Evolutionary conservation across 2,113 vertebrate species (phyloP).

Genomic region (Xiphophorus maculatus): DNA sequence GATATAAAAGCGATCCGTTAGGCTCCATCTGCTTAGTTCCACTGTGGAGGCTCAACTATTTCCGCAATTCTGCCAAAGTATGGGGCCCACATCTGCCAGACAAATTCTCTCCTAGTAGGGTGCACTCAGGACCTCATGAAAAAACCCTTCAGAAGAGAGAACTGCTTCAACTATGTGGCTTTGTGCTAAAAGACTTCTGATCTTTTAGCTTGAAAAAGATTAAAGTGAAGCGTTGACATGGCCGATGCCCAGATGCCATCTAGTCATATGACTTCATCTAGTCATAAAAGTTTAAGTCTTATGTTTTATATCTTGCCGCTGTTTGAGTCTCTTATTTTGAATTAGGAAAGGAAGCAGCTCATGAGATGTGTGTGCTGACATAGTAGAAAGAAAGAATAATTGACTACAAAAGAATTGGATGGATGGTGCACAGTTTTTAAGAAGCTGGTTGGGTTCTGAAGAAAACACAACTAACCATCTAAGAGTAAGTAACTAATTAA

Average conservation of each 20-base stretch:
- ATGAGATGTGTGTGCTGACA: neutral
- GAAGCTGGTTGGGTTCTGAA: neutral
- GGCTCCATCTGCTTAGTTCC: constrained; percentile 30
- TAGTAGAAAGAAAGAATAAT: neutral
- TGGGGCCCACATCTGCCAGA: constrained; percentile 65
- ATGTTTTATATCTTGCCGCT: too few species aligned
- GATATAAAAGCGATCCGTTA: constrained; percentile 29
- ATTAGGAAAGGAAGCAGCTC: neutral
- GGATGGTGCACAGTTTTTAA: too few species aligned
- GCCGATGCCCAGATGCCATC: too few species aligned
- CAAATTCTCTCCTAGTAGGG: constrained; percentile 63
- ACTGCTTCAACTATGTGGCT: neutral
- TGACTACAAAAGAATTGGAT: too few species aligned
- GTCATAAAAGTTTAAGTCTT: too few species aligned
- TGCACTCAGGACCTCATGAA: constrained; percentile 33
- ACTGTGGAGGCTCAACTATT: constrained; percentile 39
- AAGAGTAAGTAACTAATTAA: neutral
- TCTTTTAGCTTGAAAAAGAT: neutral
- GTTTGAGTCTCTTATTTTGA: neutral
- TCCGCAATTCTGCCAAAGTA: constrained; percentile 54
- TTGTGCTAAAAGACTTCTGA: neutral
- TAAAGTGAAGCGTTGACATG: neutral
- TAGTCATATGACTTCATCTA: too few species aligned
- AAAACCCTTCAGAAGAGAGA: constrained; percentile 14
- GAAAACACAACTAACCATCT: neutral